A percentile compares a stretch with the other conserved stretches of the same genome.
Conservation (phyloP, 2,797 vertebrate genomes). For the Semotilus atromaculatus region DNA sequence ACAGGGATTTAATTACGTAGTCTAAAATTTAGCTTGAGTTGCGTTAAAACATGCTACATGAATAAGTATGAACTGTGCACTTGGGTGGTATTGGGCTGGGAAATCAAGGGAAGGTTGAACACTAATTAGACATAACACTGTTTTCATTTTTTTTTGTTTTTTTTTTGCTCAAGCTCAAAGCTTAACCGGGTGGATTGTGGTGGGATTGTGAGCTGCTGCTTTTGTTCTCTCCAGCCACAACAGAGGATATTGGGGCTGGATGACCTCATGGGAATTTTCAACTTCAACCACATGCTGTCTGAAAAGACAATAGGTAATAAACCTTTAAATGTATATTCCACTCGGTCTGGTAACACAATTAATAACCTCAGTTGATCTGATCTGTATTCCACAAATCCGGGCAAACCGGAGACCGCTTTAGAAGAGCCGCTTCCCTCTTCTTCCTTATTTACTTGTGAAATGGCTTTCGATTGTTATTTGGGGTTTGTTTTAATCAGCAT, state of each 20-base stretch:
- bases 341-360: constrained; percentile 60
- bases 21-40: constrained; percentile 39
- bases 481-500: constrained; percentile 31
- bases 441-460: constrained; percentile 40
- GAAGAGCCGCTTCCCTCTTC: constrained; percentile 20
- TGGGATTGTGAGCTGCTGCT: constrained; percentile 41
- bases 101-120: constrained; percentile 67
- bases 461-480: constrained; percentile 35
- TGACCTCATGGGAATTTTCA: constrained; percentile 64
- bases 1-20: constrained; percentile 43
- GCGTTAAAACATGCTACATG: constrained; percentile 27
- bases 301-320: constrained; percentile 71
- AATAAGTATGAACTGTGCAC: constrained; percentile 59
- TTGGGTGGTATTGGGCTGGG: constrained; percentile 60
- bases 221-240: constrained; percentile 68
- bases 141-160: constrained; percentile 67
- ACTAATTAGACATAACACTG: constrained; percentile 65
- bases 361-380: constrained; percentile 49
- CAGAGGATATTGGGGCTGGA: constrained; percentile 58
- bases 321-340: constrained; percentile 64
- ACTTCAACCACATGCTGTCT: constrained; percentile 59
- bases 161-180: constrained; percentile 46
- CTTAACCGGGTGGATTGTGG: constrained; percentile 4
- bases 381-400: constrained; percentile 51
- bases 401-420: constrained; percentile 34